Percentiles rank a stretch among this genome's conserved stretches.
Conservation (phyloP, 2,888 invertebrate genomes). For the Harmothoe impar region DNA sequence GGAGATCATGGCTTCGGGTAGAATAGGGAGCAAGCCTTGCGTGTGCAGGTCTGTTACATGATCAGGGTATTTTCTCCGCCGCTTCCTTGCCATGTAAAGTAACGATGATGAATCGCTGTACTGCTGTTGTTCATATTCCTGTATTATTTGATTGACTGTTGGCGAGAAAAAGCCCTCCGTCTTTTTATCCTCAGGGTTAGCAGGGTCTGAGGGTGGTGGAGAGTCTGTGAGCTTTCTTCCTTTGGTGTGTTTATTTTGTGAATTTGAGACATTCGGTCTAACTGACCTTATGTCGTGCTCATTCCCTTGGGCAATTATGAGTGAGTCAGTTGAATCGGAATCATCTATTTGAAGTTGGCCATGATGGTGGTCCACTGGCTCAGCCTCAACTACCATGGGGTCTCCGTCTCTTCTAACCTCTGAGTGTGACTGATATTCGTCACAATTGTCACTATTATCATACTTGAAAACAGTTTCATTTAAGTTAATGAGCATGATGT, state of each 20-base stretch:
- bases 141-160: conserved; percentile 53
- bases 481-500: conserved; percentile 53
- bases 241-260: background rate
- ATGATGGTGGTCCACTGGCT: background rate
- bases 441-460: conserved; percentile 11
- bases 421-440: background rate
- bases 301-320: background rate
- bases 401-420: background rate
- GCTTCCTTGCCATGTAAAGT: conserved; percentile 49
- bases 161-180: conserved; percentile 39
- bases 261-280: background rate
- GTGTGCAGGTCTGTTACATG: conserved; percentile 48
- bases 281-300: background rate
- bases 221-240: background rate
- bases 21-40: conserved; percentile 40
- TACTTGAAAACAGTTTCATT: conserved; percentile 42
- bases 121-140: conserved; percentile 52
- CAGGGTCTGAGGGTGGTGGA: background rate
- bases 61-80: conserved; percentile 43
- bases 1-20: conserved; percentile 6
- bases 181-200: background rate
- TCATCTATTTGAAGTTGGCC: conserved; percentile 22
- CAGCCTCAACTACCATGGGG: background rate
- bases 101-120: conserved; percentile 42
- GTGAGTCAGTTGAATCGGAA: background rate